Evolutionary conservation across 2,797 vertebrate genomes (phyloP).

Genomic region (Agapornis canus): DNA sequence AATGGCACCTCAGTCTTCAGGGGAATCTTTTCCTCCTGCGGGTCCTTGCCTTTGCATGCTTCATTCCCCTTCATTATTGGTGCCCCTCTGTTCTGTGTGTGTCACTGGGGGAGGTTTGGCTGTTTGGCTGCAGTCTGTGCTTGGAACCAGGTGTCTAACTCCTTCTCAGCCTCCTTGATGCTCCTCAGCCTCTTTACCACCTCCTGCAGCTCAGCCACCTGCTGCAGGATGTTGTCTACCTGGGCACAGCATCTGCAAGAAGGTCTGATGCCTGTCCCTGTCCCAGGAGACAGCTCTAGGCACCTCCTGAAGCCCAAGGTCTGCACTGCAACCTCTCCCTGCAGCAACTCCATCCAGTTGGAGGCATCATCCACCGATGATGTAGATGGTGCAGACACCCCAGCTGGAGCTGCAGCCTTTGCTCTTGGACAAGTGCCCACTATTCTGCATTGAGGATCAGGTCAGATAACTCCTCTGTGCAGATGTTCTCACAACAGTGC

Average conservation of each 20-base stretch:
- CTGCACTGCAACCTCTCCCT: background rate
- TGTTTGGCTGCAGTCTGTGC: background rate
- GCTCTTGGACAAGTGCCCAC: background rate
- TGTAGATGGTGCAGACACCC: background rate
- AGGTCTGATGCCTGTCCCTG: background rate
- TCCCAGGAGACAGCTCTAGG: background rate
- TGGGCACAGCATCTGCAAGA: background rate
- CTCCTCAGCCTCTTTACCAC: background rate
- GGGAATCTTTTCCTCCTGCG: background rate
- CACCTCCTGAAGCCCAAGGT: background rate
- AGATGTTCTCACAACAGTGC: background rate
- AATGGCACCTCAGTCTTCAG: background rate
- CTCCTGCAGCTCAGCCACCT: background rate
- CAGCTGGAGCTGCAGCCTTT: background rate
- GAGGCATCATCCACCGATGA: background rate
- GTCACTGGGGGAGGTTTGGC: background rate
- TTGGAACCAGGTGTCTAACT: background rate
- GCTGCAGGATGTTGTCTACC: background rate
- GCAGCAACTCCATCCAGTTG: background rate
- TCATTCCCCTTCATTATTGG: background rate
- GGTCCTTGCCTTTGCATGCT: background rate
- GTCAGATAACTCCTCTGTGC: background rate
- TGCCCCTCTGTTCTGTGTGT: background rate
- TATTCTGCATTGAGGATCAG: background rate
- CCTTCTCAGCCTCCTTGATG: background rate